phyloP scores from a whole-genome alignment of 2,113 vertebrate genomes.

The Falcunculus frontatus region DNA sequence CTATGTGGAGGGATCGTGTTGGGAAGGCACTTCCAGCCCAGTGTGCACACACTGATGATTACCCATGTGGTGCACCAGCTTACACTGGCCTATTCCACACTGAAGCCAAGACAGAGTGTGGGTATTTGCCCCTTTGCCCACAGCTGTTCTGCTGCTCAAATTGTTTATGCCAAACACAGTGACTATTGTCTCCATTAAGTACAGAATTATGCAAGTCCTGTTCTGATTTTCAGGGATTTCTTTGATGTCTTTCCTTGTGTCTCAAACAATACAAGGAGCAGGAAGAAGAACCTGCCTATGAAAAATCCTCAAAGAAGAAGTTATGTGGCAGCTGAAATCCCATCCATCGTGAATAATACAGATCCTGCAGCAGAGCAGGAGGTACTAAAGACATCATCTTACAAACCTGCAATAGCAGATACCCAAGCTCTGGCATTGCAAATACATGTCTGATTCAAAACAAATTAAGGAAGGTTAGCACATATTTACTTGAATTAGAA shows the following conservation, averaged over 20 bases:
- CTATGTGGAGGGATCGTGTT: background rate
- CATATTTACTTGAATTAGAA: background rate
- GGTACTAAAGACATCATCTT: background rate
- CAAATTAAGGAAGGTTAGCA: background rate
- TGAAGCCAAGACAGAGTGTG: background rate
- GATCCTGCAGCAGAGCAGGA: background rate
- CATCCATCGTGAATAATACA: rapidly evolving
- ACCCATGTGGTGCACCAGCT: background rate
- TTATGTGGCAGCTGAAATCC: background rate
- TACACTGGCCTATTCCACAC: background rate
- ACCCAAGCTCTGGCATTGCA: background rate
- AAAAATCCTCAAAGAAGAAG: background rate
- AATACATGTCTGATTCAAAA: background rate
- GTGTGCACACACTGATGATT: background rate
- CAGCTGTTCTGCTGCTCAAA: background rate
- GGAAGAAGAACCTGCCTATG: background rate
- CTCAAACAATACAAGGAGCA: background rate
- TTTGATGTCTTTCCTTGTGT: background rate
- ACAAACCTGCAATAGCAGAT: background rate
- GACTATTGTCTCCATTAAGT: background rate
- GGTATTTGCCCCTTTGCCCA: background rate
- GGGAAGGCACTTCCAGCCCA: background rate
- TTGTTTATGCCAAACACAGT: background rate
- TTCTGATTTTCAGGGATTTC: background rate
- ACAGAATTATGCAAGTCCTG: background rate